Conservation (phyloP, 2,888 invertebrate species). For the Cephus nigrinus region DNA sequence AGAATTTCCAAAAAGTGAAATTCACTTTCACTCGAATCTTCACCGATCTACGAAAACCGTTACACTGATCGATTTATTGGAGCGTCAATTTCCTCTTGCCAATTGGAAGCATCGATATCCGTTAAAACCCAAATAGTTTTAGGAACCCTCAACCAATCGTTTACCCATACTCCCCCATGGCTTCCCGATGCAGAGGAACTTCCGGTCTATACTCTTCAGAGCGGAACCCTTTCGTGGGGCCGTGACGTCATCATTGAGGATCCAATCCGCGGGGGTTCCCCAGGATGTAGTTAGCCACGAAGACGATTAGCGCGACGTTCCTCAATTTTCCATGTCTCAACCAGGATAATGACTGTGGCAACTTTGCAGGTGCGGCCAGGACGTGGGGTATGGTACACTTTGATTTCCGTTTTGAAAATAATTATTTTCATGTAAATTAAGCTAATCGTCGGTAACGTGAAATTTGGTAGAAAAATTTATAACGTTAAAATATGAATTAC, state of each 20-base stretch:
- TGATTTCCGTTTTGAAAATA: conserved; percentile 15
- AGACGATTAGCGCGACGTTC: conserved; percentile 44
- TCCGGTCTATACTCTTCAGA: conserved; percentile 9
- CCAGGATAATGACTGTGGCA: conserved; percentile 21
- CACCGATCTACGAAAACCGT: neutral
- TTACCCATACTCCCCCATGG: neutral
- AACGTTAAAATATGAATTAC: neutral
- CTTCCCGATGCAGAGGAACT: neutral
- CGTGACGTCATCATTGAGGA: conserved; percentile 12
- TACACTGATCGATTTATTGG: neutral
- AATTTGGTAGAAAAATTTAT: neutral
- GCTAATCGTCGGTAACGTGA: neutral
- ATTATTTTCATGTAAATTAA: neutral
- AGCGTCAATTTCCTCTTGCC: neutral
- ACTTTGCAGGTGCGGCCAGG: conserved; percentile 23
- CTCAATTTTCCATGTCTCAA: conserved; percentile 43
- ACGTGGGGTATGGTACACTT: neutral
- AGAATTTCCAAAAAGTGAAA: neutral
- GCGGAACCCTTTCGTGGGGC: conserved; percentile 16
- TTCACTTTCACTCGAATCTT: neutral
- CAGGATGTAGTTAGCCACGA: conserved; percentile 21
- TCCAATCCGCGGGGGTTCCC: conserved; percentile 21
- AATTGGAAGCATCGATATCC: neutral
- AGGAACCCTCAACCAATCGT: neutral
- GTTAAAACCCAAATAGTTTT: neutral